Conservation (phyloP, 2,113 vertebrate species). For the Neodontobutis hainanensis region DNA sequence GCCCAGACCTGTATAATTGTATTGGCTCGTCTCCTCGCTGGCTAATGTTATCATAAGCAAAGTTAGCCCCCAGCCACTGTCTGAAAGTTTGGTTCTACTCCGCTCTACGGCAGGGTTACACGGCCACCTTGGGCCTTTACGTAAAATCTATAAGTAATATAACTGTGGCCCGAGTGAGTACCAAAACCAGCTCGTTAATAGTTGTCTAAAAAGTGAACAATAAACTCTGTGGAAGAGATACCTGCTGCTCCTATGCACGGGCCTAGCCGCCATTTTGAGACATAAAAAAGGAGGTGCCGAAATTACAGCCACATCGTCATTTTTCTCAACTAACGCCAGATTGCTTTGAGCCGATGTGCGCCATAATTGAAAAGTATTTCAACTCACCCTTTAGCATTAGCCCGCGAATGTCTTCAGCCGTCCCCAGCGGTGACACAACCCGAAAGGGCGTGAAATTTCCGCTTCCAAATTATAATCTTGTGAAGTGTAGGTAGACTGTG, state of each 20-base stretch:
- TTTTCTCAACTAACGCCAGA: slow-evolving; percentile 60
- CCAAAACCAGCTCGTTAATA: not conserved
- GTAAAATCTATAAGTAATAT: not conserved
- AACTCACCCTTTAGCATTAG: slow-evolving; percentile 74
- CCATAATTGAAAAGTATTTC: not conserved
- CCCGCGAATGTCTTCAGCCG: slow-evolving; percentile 45
- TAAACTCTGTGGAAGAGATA: slow-evolving; percentile 51
- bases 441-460: slow-evolving; percentile 60
- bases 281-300: slow-evolving; percentile 79
- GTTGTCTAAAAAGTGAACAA: not conserved
- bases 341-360: slow-evolving; percentile 41
- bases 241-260: slow-evolving; percentile 74
- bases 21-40: not conserved
- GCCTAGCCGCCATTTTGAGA: slow-evolving; percentile 86
- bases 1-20: no score
- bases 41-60: slow-evolving; percentile 55
- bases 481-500: slow-evolving; percentile 61
- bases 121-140: no score
- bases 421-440: slow-evolving; percentile 52
- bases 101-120: not conserved
- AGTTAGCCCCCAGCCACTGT: slow-evolving; percentile 47
- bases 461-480: slow-evolving; percentile 51
- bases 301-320: slow-evolving; percentile 79
- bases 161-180: not conserved
- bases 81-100: slow-evolving; percentile 48